Conservation (phyloP, 2,113 vertebrate species). For the Ceyx margarethae region DNA sequence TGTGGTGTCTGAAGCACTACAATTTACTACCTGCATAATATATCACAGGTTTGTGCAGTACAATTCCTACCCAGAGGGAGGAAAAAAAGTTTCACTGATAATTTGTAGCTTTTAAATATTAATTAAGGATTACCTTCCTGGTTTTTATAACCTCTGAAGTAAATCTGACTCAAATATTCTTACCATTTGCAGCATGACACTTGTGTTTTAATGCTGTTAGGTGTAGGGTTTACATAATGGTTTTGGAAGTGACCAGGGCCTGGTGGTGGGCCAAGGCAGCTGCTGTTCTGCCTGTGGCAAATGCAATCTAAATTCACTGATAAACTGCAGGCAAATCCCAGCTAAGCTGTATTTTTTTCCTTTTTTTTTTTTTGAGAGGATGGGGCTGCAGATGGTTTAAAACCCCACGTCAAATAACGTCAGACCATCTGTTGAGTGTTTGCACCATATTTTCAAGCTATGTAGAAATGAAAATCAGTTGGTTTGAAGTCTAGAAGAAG, state of each 20-base stretch:
- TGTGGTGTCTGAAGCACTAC: background rate
- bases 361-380: conserved; percentile 68
- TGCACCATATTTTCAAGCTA: conserved; percentile 55
- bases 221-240: conserved; percentile 63
- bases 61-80: background rate
- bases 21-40: background rate
- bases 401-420: conserved; percentile 63
- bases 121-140: background rate
- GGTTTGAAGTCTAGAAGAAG: no score
- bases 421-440: conserved; percentile 77
- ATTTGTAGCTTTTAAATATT: background rate
- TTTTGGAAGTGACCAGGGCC: conserved; percentile 45
- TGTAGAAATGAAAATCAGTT: no score
- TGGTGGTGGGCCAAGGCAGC: conserved; percentile 61
- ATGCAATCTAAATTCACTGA: conserved; percentile 69
- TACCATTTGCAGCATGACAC: conserved; percentile 24
- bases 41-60: background rate
- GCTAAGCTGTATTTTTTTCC: conserved; percentile 79
- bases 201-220: background rate
- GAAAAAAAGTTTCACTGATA: background rate
- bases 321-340: conserved; percentile 79
- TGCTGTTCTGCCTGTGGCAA: conserved; percentile 51
- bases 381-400: conserved; percentile 57
- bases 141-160: background rate
- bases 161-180: conserved; percentile 22